A percentile compares a stretch with the other conserved stretches of the same genome.
phyloP scores from a whole-genome alignment of 2,113 vertebrate species.

The Mormyrus iriodes region DNA sequence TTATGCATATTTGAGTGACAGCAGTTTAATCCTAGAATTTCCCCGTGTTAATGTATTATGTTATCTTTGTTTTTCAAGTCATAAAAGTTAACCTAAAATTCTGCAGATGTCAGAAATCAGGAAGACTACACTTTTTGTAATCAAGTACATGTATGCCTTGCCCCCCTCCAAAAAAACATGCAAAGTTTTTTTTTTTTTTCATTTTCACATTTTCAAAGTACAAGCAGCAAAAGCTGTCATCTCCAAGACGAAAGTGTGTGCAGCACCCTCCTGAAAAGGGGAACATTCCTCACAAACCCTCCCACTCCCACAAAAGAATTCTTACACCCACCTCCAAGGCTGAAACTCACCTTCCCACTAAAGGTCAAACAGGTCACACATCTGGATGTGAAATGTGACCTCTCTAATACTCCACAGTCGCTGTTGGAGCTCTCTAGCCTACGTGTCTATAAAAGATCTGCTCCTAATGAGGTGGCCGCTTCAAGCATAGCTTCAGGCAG shows the following conservation, averaged over 20 bases:
- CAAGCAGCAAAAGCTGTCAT: neutral
- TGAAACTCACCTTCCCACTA: conserved; percentile 25
- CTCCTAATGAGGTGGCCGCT: conserved; percentile 60
- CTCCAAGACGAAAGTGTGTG: neutral
- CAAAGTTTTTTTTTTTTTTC: neutral
- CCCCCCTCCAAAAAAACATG: neutral
- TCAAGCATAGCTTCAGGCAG: neutral
- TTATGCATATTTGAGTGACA: conserved; percentile 1
- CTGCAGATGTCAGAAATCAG: neutral
- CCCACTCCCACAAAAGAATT: neutral
- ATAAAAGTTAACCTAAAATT: conserved; percentile 4
- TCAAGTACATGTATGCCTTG: neutral
- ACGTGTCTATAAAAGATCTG: conserved; percentile 65
- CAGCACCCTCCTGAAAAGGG: neutral
- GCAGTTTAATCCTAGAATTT: neutral
- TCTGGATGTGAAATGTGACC: conserved; percentile 72
- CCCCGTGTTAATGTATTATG: neutral
- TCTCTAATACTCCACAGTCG: conserved; percentile 63
- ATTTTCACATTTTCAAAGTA: neutral
- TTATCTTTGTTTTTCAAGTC: neutral
- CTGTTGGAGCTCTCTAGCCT: conserved; percentile 55
- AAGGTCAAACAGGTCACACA: conserved; percentile 62
- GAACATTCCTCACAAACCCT: neutral
- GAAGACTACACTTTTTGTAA: neutral
- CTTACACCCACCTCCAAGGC: conserved; percentile 9